phyloP scores from a whole-genome alignment of 2,113 vertebrate genomes.

The Xerus inauris region DNA sequence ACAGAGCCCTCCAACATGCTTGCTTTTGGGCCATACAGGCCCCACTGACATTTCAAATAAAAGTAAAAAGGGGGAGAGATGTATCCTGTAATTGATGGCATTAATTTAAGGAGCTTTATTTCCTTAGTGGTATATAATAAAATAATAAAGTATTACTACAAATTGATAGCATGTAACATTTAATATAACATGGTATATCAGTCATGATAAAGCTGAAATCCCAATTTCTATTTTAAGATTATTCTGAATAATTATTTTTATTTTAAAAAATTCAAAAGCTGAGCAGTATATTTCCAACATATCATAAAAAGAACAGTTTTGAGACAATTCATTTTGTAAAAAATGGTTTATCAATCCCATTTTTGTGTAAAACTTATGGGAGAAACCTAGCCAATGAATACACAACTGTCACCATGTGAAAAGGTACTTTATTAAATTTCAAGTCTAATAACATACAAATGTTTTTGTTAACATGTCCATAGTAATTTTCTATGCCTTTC shows the following conservation, averaged over 20 bases:
- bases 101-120: neutral
- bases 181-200: neutral
- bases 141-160: neutral
- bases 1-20: too few relatives aligned
- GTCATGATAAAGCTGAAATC: neutral
- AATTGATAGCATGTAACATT: neutral
- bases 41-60: too few relatives aligned
- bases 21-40: too few relatives aligned
- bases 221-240: neutral
- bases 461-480: neutral
- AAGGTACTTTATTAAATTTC: too few relatives aligned
- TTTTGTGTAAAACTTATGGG: neutral
- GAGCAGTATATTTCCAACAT: slow-evolving; percentile 49
- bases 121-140: neutral
- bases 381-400: neutral
- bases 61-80: too few relatives aligned
- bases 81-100: neutral
- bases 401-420: neutral
- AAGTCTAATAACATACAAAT: too few relatives aligned
- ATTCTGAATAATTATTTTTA: slow-evolving; percentile 9
- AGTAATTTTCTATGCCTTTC: neutral
- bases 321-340: slow-evolving; percentile 48
- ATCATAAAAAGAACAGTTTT: slow-evolving; percentile 69
- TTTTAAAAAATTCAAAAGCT: slow-evolving; percentile 3
- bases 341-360: neutral